Percentiles rank a stretch among this genome's conserved stretches.
These are phyloP conservation scores for Dolichopus griseipennis DNA, from an alignment of 2,888 invertebrate species.

Conservation along the genomic window DNA sequence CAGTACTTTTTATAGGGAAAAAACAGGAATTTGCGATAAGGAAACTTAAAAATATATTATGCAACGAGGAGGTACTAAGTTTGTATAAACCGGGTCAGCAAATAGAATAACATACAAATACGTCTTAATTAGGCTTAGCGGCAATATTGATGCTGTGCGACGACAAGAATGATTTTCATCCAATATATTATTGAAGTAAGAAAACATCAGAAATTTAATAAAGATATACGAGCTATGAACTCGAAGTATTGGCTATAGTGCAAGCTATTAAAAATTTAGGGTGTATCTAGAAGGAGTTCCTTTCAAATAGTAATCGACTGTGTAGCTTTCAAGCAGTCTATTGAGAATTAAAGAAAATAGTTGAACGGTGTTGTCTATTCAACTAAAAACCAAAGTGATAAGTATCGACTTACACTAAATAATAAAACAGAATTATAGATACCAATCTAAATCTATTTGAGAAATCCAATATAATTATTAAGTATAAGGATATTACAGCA, in stretches of 20 bases:
- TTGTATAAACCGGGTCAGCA: background rate
- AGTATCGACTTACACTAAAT: no score
- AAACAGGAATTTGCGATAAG: constrained; percentile 23
- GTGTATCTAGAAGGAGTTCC: background rate
- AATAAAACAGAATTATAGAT: no score
- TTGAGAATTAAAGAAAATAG: no score
- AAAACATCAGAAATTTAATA: constrained; percentile 21
- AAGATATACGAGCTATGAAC: constrained; percentile 29
- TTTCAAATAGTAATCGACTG: constrained; percentile 12
- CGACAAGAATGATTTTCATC: constrained; percentile 9
- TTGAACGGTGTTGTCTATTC: no score
- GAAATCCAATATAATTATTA: no score
- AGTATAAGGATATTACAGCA: no score
- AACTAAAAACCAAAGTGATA: no score
- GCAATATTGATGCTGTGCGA: constrained; percentile 7
- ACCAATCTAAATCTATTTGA: no score
- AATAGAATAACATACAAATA: constrained; percentile 12
- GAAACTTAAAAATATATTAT: constrained; percentile 15
- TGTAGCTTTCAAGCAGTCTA: constrained; percentile 2
- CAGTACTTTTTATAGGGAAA: constrained; percentile 21
- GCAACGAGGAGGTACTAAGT: background rate
- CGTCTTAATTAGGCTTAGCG: constrained; percentile 15
- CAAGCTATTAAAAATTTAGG: constrained; percentile 11
- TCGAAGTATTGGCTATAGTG: constrained; percentile 13
- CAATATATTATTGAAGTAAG: constrained; percentile 9